These are phyloP conservation scores for Benitochromis conjunctus DNA, from an alignment of 2,113 vertebrate genomes.

Conservation along the genomic window DNA sequence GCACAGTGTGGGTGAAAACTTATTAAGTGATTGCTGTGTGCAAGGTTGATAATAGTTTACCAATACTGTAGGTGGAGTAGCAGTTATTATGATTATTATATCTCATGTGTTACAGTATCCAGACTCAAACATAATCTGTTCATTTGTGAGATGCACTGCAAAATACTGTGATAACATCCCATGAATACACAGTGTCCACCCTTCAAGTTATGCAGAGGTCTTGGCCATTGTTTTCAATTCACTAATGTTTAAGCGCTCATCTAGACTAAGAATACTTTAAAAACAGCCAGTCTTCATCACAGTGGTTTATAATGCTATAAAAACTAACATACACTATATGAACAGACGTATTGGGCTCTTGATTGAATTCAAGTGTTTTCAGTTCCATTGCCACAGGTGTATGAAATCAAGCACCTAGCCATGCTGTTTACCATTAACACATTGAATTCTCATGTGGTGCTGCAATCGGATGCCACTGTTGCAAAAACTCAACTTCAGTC, in stretches of 20 bases:
- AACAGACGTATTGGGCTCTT: background rate
- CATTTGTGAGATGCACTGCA: background rate
- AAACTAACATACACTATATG: background rate
- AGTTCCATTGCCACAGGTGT: background rate
- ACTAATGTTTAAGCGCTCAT: background rate
- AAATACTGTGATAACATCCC: background rate
- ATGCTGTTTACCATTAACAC: background rate
- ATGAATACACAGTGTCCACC: background rate
- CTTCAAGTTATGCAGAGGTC: background rate
- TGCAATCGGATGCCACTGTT: background rate
- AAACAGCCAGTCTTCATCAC: background rate
- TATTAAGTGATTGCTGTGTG: background rate
- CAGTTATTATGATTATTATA: background rate
- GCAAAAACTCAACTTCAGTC: background rate
- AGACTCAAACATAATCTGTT: background rate
- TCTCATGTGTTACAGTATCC: background rate
- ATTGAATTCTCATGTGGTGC: background rate
- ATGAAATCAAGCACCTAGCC: background rate
- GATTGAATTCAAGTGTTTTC: background rate
- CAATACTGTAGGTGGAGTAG: background rate
- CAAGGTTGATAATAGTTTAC: background rate
- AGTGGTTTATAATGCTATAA: background rate
- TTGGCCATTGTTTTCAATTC: background rate
- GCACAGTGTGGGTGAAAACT: background rate
- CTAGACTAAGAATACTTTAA: background rate